Conservation (phyloP, 2,888 invertebrate genomes). For the Lamproptera curius region DNA sequence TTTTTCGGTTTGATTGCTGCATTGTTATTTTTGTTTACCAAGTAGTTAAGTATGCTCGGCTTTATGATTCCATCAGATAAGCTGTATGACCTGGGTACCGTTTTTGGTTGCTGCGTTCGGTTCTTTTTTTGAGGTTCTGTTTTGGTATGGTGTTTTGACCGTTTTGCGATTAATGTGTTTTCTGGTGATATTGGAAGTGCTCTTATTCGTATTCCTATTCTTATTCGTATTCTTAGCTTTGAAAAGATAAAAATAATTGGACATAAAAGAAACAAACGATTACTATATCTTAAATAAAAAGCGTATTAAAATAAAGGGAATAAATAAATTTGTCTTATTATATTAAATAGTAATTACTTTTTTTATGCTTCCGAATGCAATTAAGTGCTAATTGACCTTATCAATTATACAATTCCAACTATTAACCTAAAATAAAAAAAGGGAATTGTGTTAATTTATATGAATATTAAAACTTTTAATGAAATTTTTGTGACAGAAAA, state of each 20-base stretch:
- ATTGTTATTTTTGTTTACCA: conserved; percentile 4
- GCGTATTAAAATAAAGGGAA: too few species aligned
- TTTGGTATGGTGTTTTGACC: conserved; percentile 4
- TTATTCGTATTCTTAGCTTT: not conserved
- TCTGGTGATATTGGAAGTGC: not conserved
- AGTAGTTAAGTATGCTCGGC: conserved; percentile 19
- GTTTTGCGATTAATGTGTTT: not conserved
- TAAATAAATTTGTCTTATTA: too few species aligned
- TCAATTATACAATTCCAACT: too few species aligned
- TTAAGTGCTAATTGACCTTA: too few species aligned
- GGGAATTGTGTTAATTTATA: too few species aligned
- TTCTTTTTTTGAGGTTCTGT: conserved; percentile 20
- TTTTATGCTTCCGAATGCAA: too few species aligned
- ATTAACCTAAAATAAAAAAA: too few species aligned
- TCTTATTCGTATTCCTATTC: not conserved
- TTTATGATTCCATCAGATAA: conserved; percentile 20
- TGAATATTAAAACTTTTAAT: too few species aligned
- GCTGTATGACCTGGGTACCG: conserved; percentile 17
- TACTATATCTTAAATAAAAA: too few species aligned
- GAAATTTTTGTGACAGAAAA: too few species aligned
- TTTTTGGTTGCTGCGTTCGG: conserved; percentile 7
- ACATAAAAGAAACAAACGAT: too few species aligned
- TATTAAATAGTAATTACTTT: too few species aligned
- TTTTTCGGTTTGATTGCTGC: not conserved
- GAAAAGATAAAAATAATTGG: not conserved